Evolutionary conservation across 2,113 vertebrate species (phyloP).

Genomic region (Zosterops lateralis): DNA sequence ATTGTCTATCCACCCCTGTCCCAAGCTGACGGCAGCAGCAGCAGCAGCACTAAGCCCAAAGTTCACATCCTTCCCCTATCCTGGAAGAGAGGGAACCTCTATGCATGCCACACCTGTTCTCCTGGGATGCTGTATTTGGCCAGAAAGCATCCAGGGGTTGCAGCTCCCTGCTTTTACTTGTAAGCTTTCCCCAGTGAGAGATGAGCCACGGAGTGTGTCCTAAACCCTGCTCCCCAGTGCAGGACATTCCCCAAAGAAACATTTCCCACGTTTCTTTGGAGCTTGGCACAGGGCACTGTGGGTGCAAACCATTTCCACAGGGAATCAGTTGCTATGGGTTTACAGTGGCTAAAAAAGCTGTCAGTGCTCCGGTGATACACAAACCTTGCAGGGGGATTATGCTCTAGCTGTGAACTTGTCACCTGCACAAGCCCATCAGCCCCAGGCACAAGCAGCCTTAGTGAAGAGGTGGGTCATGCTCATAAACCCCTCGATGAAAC

Average conservation of each 20-base stretch:
- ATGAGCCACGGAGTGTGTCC: fast-evolving
- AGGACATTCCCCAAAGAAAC: background rate
- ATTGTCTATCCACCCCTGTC: background rate
- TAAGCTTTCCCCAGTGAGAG: background rate
- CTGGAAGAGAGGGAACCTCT: background rate
- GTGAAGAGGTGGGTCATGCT: background rate
- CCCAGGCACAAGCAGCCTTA: background rate
- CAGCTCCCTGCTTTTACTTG: background rate
- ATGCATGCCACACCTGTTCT: background rate
- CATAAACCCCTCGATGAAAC: background rate
- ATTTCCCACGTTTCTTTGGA: background rate
- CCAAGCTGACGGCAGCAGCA: background rate
- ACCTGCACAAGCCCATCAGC: background rate
- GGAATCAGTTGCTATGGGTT: background rate
- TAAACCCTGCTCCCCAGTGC: background rate
- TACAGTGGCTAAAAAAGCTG: background rate
- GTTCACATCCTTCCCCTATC: background rate
- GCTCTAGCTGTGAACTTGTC: background rate
- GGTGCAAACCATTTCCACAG: background rate
- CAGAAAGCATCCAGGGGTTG: background rate
- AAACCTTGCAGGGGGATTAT: background rate
- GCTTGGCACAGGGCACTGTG: background rate
- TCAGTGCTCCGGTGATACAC: background rate
- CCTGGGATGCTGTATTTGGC: background rate
- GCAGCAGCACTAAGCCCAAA: background rate